These are phyloP conservation scores for Melanostoma scalare DNA, from an alignment of 2,888 invertebrate genomes.

Conservation along the genomic window DNA sequence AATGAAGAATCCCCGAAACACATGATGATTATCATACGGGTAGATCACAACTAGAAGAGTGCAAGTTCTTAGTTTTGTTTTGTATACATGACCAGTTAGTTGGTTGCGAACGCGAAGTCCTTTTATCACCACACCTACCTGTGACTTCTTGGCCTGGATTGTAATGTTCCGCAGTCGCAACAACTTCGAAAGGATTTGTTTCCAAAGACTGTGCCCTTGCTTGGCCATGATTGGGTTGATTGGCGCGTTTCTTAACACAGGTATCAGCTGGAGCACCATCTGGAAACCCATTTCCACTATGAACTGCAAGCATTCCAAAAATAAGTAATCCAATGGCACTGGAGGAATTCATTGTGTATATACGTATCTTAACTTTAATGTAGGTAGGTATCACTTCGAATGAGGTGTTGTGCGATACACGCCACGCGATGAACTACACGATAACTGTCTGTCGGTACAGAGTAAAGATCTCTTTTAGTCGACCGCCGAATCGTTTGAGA, in stretches of 20 bases:
- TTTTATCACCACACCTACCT: conserved; percentile 82
- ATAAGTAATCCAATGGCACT: conserved; percentile 77
- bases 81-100: not conserved
- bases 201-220: conserved; percentile 86
- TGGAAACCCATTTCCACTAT: conserved; percentile 85
- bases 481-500: conserved; percentile 59
- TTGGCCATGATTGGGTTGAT: conserved; percentile 89
- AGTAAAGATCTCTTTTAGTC: conserved; percentile 64
- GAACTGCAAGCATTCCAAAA: conserved; percentile 79
- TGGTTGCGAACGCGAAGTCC: not conserved
- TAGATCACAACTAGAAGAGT: conserved; percentile 77
- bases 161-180: conserved; percentile 86
- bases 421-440: conserved; percentile 53
- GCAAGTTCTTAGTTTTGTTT: conserved; percentile 6
- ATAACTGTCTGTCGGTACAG: conserved; percentile 37
- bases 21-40: conserved; percentile 76
- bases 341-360: conserved; percentile 52
- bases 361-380: conserved; percentile 10
- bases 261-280: conserved; percentile 92
- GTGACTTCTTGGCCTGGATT: conserved; percentile 87
- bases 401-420: conserved; percentile 42
- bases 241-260: conserved; percentile 89
- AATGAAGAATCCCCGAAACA: conserved; percentile 92
- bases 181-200: conserved; percentile 87
- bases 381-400: conserved; percentile 21